Base-by-base conservation (phyloP, 2,888 invertebrate genomes). In the Nymphalis urticae region DNA sequence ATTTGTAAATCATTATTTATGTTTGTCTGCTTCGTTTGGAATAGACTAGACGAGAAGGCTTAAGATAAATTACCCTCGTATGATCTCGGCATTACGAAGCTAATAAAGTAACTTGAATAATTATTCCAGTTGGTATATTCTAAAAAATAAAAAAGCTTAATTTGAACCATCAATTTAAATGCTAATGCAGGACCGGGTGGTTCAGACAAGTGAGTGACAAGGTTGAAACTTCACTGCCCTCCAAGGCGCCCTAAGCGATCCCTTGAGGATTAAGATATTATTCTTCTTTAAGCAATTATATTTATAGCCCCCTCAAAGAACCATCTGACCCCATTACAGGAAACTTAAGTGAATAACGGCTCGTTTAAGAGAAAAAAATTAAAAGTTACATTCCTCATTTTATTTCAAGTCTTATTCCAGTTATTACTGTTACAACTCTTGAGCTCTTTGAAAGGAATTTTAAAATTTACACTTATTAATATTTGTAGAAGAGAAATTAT, bases 201-300 rank as follows among this genome's bases (percentile, higher is more conserved):
- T 71, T 62, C 47, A 69, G 89, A 88, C 88, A 87, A 86, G 85
- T 88, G 89, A 90, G 81, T 89, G 90, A 87, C 89, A 85, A 77
- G 86, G 85, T 78, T 81, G 72, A 75, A 81, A 82, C 81, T 83
- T 80, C 79, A 79, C 79, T 80, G 76, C 81, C 81, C 77, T 75
- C 71, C 71, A 76, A 71, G 77, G 66, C 75, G 75, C 78, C 80
- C 83, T 85, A 85, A 88, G 84, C 80, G 82, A 76, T 76, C 87
- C 83, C 82, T 68, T 63, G 80, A 81, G 86, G 80, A 86, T 85
- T 84, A 84, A 86, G 84, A 85, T 84, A 84, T 86, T 87, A 84
- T 87, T 86, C 81, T 87, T 85, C 77, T 77, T 79, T 76, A 73
- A 77, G 75, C 82, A 87, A 87, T 87, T 86, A 86, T 85, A 85